Conservation (phyloP, 1,140 invertebrate species). For the Condylostylus longicornis region DNA sequence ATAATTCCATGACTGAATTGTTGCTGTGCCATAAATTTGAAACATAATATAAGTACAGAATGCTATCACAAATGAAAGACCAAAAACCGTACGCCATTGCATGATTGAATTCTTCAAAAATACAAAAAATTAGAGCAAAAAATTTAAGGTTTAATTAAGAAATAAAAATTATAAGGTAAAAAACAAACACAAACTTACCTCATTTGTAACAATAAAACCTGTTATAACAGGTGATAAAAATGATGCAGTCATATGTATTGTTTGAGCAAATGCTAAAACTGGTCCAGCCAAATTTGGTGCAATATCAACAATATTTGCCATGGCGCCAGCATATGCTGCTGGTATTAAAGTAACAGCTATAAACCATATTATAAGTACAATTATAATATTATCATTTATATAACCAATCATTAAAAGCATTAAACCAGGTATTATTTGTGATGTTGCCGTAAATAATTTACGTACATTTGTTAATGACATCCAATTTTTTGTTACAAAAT, state of each 20-base stretch:
- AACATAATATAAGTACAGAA: conserved; percentile 51
- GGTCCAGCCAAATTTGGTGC: conserved; percentile 57
- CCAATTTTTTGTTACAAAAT: conserved; percentile 40
- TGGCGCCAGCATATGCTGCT: conserved; percentile 57
- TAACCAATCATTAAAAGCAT: conserved; percentile 49
- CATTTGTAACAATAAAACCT: conserved; percentile 39
- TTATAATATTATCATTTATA: conserved; percentile 42
- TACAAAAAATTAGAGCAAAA: conserved; percentile 3
- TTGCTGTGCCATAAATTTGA: conserved; percentile 49
- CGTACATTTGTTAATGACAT: conserved; percentile 47
- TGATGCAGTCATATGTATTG: conserved; percentile 59
- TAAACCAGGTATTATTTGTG: conserved; percentile 54
- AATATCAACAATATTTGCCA: conserved; percentile 59
- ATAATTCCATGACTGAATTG: conserved; percentile 47
- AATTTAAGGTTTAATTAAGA: not conserved
- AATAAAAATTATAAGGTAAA: conserved; percentile 2
- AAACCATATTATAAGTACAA: conserved; percentile 49
- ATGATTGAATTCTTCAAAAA: conserved; percentile 33
- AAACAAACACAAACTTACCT: conserved; percentile 17
- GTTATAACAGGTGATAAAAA: conserved; percentile 49
- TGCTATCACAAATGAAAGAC: conserved; percentile 45
- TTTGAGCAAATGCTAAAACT: conserved; percentile 56
- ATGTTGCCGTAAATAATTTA: conserved; percentile 51
- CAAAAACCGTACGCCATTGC: conserved; percentile 60
- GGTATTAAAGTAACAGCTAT: conserved; percentile 54